Evolutionary conservation across 2,113 vertebrate species (phyloP), one percentile per base, ranked within the genome.

Genomic region (Gadus macrocephalus): DNA sequence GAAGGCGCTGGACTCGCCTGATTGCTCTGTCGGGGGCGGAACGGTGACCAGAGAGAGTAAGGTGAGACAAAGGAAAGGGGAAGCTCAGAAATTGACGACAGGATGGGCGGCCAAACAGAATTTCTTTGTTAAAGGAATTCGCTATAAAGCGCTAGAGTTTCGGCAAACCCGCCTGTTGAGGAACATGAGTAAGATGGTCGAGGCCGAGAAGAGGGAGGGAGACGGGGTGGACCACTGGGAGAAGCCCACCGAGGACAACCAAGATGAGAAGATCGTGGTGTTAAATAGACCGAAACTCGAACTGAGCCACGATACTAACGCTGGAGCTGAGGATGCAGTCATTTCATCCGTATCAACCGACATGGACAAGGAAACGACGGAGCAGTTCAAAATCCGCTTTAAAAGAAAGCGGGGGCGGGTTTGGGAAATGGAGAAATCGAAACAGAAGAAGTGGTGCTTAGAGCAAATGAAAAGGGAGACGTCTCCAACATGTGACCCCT

Each of bases 381-480:
- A 90, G 38, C 74, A 86, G 0, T 71, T 93, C 62, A 89, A 86
- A 78, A 89, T 93, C 25, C 87, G 89, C 0, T 85, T 92, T 14
- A 92, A 91, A 68, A 88, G 92, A 56, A 87, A 89, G 58, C 79
- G 77, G 72, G 92, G 91, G 6, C 88, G 76, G 64, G 83, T 89
- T 3, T 92, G 92, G 92, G 90, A 92, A 62, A 88, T 92, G 89
- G 81, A 92, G 38, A 78, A 58, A 0, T 22, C 67, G 0, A 77
- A 68, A 27, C 11, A 74, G 27, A 81, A 78, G 19, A 81, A 70
- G 3, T 16, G 68, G 16, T 65, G 56, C 0, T 72, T 82, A 15
- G 85, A 85, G 67, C 61, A 28, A 1, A 88, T 90, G 53, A 83
- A 64, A 1, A 42, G 73, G 25, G 78, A 78, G 0, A 80, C 76